A percentile compares a stretch with the other conserved stretches of the same genome.
phyloP scores from a whole-genome alignment of 2,888 invertebrate genomes.

The Chorisops tibialis region DNA sequence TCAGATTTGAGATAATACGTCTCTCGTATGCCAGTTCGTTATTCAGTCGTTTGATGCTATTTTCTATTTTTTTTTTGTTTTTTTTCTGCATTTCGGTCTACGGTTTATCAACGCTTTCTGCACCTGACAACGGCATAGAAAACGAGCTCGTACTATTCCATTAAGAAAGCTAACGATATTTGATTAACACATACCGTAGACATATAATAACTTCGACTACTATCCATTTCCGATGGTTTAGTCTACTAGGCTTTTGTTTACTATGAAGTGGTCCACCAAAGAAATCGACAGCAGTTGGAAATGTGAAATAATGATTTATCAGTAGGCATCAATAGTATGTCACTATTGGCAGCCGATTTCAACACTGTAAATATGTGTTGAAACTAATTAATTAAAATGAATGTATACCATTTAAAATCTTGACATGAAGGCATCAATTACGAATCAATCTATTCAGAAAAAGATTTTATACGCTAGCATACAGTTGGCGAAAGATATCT shows the following conservation, averaged over 20 bases:
- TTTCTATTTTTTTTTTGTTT: conserved; percentile 4
- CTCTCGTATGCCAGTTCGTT: neutral
- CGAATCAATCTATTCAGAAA: neutral
- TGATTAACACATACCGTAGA: conserved; percentile 18
- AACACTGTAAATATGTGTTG: conserved; percentile 24
- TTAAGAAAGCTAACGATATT: neutral
- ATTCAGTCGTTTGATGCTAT: conserved; percentile 17
- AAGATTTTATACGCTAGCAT: too few relatives aligned
- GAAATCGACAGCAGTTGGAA: conserved; percentile 27
- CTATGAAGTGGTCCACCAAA: conserved; percentile 6
- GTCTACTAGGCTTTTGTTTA: neutral
- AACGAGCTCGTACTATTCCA: neutral
- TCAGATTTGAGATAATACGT: conserved; percentile 7
- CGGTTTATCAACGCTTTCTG: conserved; percentile 19
- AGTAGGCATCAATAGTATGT: conserved; percentile 28
- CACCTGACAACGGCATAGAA: neutral
- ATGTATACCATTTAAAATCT: conserved; percentile 28
- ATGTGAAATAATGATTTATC: conserved; percentile 26
- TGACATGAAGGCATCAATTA: conserved; percentile 28
- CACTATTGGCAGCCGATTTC: conserved; percentile 27
- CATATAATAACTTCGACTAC: neutral
- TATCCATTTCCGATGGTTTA: neutral
- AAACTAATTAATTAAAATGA: conserved; percentile 28
- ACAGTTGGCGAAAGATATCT: too few relatives aligned
- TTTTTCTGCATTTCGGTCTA: neutral